Conservation (phyloP, 53 echinoderm and acorn worm species). For the Apostichopus leukothele region DNA sequence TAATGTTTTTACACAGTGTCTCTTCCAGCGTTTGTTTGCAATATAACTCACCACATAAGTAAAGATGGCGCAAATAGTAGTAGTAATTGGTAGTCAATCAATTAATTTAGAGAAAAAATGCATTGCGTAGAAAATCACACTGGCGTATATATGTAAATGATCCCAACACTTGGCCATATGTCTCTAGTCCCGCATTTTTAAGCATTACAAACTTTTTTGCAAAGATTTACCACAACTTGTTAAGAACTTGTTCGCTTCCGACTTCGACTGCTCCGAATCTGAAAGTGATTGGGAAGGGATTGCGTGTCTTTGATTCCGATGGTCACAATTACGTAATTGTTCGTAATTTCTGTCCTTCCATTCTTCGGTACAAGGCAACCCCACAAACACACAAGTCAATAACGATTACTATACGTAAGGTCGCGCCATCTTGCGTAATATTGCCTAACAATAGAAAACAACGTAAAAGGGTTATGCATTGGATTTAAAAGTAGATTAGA, state of each 20-base stretch:
- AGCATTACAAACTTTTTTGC: no score
- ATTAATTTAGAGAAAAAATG: no score
- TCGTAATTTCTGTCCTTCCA: slow-evolving; percentile 74
- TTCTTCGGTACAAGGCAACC: slow-evolving; percentile 41
- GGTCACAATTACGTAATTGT: slow-evolving; percentile 94
- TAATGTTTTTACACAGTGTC: no score
- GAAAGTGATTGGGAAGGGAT: slow-evolving; percentile 46
- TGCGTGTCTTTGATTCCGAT: slow-evolving; percentile 55
- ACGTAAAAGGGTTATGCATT: no score
- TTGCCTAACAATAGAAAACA: slow-evolving; percentile 59
- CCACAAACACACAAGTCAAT: slow-evolving; percentile 15
- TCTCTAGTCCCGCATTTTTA: no score
- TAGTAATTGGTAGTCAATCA: no score
- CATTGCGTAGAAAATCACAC: no score
- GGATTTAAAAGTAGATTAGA: no score
- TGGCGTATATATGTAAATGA: background rate
- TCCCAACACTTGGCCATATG: background rate
- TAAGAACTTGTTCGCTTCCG: background rate
- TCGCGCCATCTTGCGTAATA: slow-evolving; percentile 85
- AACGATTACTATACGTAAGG: slow-evolving; percentile 29
- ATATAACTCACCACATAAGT: no score
- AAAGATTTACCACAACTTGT: no score
- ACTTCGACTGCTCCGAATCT: background rate
- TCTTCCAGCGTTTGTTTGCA: no score
- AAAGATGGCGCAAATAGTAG: no score